Base-by-base conservation (phyloP, 2,888 invertebrate genomes). In the Ophion ellenae region DNA sequence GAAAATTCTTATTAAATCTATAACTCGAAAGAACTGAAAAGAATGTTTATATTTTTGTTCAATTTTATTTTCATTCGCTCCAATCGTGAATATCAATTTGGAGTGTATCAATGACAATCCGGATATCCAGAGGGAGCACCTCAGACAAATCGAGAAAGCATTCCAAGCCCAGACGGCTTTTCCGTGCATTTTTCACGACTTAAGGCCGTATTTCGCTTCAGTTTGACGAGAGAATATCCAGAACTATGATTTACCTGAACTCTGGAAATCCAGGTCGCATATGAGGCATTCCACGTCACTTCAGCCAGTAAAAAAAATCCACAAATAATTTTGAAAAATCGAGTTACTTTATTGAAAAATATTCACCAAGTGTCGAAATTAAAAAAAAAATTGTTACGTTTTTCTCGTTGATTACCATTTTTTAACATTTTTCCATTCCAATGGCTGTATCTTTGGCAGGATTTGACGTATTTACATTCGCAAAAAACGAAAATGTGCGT, bases 101-200 rank as follows among this genome's bases (percentile, higher is more conserved):
- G 11, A 79, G 40, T 36, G 53, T 53, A 36, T 73, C 20, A 6
- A 28, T 14, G 36, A 76, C 53, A 53, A 57, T 57, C 32, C 28
- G 32, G 40, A 17, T 20, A n/a, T 59, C 10, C 36, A 36, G n/a
- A 59, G 36, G 32, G 6, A 64, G n/a, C 47, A n/a, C n/a, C n/a
- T 71, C 32, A 24, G 28, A 45, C 36, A 74, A 70, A 47, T 61
- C 17, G 53, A 64, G 57, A 76, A 64, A 64, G 47, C 36, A 77
- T 64, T 76, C 63, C 63, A 45, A 17, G 24, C 24, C 14, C 24
- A 24, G 45, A 40, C n/a, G 69, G 5, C 24, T 17, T 28, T 69
- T 14, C 2, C 17, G 5, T 14, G 20, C 11, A 45, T 47, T 40
- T 69, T 14, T 17, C 10, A 57, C 10, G 57, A 14, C 10, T 14